Conservation (phyloP, 1,140 invertebrate genomes). For the Aphelenchoides fujianensis region DNA sequence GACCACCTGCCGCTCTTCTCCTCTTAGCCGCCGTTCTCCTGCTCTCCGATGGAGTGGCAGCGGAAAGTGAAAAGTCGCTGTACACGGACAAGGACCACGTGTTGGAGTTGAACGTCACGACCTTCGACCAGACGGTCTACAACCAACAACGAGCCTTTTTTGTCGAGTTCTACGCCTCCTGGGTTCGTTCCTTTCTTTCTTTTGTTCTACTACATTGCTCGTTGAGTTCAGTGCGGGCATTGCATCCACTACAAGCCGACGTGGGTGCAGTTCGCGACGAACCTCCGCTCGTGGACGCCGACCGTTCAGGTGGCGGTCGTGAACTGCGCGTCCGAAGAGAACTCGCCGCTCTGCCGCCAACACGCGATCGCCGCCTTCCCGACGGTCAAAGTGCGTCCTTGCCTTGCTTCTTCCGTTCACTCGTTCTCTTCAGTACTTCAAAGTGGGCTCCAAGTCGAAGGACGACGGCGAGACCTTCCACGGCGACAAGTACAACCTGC, state of each 20-base stretch:
- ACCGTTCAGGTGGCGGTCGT: conserved; percentile 49
- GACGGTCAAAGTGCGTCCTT: conserved; percentile 67
- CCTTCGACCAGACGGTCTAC: conserved; percentile 43
- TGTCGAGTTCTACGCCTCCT: conserved; percentile 49
- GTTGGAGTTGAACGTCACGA: conserved; percentile 43
- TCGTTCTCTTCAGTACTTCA: conserved; percentile 50
- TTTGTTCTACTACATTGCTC: too few relatives aligned
- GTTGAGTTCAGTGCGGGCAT: conserved; percentile 45
- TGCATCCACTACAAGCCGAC: conserved; percentile 47
- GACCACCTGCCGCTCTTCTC: too few relatives aligned
- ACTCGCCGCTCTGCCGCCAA: conserved; percentile 73
- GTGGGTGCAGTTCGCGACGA: conserved; percentile 49
- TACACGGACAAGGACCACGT: conserved; percentile 30
- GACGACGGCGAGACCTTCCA: conserved; percentile 35
- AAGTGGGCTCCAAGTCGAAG: conserved; percentile 36
- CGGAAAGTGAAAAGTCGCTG: conserved; percentile 8
- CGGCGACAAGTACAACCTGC: conserved; percentile 44
- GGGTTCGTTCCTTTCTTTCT: too few relatives aligned
- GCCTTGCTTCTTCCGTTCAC: not conserved
- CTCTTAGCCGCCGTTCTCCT: too few relatives aligned
- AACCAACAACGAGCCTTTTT: conserved; percentile 45
- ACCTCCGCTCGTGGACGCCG: conserved; percentile 27
- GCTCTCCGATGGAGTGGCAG: too few relatives aligned
- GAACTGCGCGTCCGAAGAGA: conserved; percentile 60
- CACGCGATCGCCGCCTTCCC: conserved; percentile 83